Conservation (phyloP, 2,797 vertebrate genomes). For the Channa striata region DNA sequence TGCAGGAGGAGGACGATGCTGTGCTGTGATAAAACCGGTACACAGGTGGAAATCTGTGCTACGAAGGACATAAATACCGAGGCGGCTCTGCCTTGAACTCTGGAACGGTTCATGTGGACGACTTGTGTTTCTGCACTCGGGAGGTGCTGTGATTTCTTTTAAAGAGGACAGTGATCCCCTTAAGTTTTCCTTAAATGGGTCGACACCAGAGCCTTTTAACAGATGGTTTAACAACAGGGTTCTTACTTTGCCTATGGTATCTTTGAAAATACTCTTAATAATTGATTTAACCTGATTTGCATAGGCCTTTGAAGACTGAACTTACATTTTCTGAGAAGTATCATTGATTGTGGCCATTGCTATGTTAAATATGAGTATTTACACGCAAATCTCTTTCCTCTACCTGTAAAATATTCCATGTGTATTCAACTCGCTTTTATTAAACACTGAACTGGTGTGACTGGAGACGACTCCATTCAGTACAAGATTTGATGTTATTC, state of each 20-base stretch:
- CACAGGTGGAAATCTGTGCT: neutral
- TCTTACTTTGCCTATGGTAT: neutral
- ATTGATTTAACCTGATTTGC: neutral
- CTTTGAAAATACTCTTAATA: neutral
- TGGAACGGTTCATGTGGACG: neutral
- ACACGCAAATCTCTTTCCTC: neutral
- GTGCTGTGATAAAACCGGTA: conserved; percentile 20
- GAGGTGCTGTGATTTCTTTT: too few species aligned
- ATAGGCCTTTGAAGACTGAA: neutral
- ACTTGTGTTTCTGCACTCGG: neutral
- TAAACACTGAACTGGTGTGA: too few species aligned
- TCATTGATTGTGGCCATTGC: neutral
- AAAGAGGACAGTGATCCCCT: neutral
- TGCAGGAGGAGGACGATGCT: conserved; percentile 47
- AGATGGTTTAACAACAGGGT: neutral
- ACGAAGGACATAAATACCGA: neutral
- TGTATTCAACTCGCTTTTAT: too few species aligned
- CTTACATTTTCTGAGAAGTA: too few species aligned
- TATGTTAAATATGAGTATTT: neutral
- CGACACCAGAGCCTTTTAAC: neutral
- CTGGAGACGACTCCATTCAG: too few species aligned
- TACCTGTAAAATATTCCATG: neutral
- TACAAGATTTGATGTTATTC: too few species aligned
- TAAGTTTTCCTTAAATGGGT: neutral
- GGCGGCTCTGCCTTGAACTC: neutral